Conservation (phyloP, 2,888 invertebrate species). For the Brenthis ino region DNA sequence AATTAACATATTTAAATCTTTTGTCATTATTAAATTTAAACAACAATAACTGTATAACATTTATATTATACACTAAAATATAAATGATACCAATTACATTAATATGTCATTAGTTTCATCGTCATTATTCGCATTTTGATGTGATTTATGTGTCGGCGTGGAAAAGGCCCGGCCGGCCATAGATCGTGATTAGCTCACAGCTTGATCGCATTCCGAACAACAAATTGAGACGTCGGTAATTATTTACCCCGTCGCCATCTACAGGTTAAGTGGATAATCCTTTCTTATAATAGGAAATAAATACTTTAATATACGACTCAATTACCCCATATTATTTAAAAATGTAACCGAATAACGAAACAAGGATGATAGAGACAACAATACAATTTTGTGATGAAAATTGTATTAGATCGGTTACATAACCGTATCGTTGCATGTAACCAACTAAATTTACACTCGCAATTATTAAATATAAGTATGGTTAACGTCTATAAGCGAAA, state of each 20-base stretch:
- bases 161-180: slow-evolving; percentile 43
- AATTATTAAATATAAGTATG: background rate
- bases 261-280: slow-evolving; percentile 42
- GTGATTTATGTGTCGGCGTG: slow-evolving; percentile 56
- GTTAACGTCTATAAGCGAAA: slow-evolving; percentile 1
- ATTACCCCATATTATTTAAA: too few species aligned
- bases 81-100: slow-evolving; percentile 24
- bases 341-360: too few species aligned
- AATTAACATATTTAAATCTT: background rate
- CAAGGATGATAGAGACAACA: too few species aligned
- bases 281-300: slow-evolving; percentile 1
- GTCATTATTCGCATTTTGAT: slow-evolving; percentile 51
- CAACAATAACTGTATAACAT: background rate
- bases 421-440: background rate
- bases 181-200: slow-evolving; percentile 58
- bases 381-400: too few species aligned
- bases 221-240: slow-evolving; percentile 64
- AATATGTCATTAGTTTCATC: slow-evolving; percentile 29
- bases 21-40: background rate
- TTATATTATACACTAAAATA: background rate
- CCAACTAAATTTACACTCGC: slow-evolving; percentile 4
- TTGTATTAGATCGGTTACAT: background rate
- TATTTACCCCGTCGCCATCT: slow-evolving; percentile 59
- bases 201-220: slow-evolving; percentile 51
- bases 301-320: too few species aligned